A percentile compares a stretch with the other conserved stretches of the same genome.
These are phyloP conservation scores for Peromyscus eremicus DNA, from an alignment of 2,797 vertebrate genomes.

Conservation along the genomic window DNA sequence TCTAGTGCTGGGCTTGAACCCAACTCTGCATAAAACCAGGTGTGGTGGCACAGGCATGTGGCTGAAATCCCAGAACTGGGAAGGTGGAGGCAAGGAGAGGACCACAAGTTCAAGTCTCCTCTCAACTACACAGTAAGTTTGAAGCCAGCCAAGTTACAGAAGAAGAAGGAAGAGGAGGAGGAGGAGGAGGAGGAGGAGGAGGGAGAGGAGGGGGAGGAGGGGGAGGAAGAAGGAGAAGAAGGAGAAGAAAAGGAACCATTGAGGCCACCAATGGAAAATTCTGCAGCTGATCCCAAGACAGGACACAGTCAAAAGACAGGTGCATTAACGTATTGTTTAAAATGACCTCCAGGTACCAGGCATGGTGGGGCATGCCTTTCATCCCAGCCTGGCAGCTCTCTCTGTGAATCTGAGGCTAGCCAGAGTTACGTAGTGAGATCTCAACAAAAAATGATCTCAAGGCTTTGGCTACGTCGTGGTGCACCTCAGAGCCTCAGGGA, in stretches of 20 bases:
- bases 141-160: not conserved
- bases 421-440: not conserved
- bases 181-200: too few species aligned
- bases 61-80: not conserved
- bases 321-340: not conserved
- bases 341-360: not conserved
- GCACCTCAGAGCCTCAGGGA: not conserved
- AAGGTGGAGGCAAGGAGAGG: not conserved
- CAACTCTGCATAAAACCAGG: not conserved
- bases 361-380: not conserved
- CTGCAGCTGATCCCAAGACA: not conserved
- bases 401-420: not conserved
- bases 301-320: not conserved
- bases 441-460: not conserved
- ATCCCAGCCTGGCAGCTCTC: not conserved
- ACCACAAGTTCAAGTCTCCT: not conserved
- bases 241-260: not conserved
- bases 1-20: not conserved
- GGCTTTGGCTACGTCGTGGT: not conserved
- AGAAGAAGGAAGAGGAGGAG: too few species aligned
- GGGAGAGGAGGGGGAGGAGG: too few species aligned
- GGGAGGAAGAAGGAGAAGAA: too few species aligned
- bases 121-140: not conserved
- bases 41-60: not conserved
- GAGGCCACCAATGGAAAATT: not conserved